Evolutionary conservation across 2,888 invertebrate genomes (phyloP).

Genomic region (Callyntrura guangdongensis): DNA sequence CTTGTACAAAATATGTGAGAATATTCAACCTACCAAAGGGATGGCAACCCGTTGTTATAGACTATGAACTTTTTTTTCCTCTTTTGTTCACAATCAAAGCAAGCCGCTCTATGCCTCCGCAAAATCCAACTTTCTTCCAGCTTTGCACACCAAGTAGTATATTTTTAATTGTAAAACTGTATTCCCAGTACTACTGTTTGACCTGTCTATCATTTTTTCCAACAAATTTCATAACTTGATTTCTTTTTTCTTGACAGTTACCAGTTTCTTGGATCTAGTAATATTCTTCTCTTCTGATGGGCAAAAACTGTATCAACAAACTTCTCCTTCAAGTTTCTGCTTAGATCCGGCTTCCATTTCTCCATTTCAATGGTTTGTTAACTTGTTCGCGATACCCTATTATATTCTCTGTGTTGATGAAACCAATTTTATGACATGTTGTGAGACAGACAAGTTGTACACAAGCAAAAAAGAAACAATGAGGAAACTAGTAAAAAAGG

Average conservation of each 20-base stretch:
- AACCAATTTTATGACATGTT: constrained; percentile 11
- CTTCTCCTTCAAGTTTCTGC: not conserved
- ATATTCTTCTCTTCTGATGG: not conserved
- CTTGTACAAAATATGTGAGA: not conserved
- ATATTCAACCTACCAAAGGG: not conserved
- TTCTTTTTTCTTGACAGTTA: not conserved
- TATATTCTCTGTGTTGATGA: not conserved
- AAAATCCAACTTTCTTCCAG: not conserved
- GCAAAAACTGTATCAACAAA: not conserved
- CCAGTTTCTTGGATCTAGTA: not conserved
- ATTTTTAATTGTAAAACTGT: not conserved
- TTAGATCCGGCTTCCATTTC: not conserved
- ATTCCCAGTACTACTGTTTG: too few species aligned
- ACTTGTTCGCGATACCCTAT: not conserved
- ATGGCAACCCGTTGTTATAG: not conserved
- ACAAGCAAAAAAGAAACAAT: constrained; percentile 16
- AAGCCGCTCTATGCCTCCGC: not conserved
- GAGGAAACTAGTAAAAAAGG: constrained; percentile 39
- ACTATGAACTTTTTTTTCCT: not conserved
- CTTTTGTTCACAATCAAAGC: not conserved
- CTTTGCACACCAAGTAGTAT: not conserved
- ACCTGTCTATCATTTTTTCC: not conserved
- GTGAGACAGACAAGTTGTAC: not conserved
- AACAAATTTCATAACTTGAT: not conserved
- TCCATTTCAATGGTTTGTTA: not conserved